Conservation (phyloP, 2,113 vertebrate genomes). For the Oncorhynchus masou region DNA sequence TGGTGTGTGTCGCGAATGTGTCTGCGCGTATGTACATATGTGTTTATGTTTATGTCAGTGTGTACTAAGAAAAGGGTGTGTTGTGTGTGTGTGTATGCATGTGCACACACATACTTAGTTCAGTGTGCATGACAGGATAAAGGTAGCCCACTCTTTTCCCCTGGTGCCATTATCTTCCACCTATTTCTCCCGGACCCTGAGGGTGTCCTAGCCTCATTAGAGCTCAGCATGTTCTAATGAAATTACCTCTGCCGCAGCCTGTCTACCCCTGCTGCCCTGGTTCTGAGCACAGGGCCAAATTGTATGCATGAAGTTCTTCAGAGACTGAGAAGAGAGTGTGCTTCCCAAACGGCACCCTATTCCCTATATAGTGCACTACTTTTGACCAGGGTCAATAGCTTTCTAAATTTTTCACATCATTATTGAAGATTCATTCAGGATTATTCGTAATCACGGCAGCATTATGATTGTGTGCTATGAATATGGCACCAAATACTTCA, state of each 20-base stretch:
- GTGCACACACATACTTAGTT: not conserved
- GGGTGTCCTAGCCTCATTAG: slow-evolving; percentile 8
- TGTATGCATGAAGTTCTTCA: not conserved
- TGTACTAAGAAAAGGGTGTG: too few relatives aligned
- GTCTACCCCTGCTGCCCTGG: not conserved
- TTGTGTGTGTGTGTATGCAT: not conserved
- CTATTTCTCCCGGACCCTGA: not conserved
- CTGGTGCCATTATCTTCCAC: slow-evolving; percentile 14
- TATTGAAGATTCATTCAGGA: too few relatives aligned
- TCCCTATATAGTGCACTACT: too few relatives aligned
- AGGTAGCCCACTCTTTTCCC: not conserved
- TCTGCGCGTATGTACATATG: not conserved
- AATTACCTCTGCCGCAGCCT: slow-evolving; percentile 16
- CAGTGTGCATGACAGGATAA: not conserved
- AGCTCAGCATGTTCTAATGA: not conserved
- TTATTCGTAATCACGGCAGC: too few relatives aligned
- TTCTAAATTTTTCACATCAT: too few relatives aligned
- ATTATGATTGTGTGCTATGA: too few relatives aligned
- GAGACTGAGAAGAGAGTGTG: not conserved
- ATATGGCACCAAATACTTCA: too few relatives aligned
- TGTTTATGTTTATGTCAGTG: not conserved
- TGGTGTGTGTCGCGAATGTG: not conserved
- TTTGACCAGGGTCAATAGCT: too few relatives aligned
- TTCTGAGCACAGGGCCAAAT: not conserved
- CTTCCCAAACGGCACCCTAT: too few relatives aligned